These are phyloP conservation scores for Pseudobourletiella spinata DNA, from an alignment of 1,140 invertebrate species.

Conservation along the genomic window DNA sequence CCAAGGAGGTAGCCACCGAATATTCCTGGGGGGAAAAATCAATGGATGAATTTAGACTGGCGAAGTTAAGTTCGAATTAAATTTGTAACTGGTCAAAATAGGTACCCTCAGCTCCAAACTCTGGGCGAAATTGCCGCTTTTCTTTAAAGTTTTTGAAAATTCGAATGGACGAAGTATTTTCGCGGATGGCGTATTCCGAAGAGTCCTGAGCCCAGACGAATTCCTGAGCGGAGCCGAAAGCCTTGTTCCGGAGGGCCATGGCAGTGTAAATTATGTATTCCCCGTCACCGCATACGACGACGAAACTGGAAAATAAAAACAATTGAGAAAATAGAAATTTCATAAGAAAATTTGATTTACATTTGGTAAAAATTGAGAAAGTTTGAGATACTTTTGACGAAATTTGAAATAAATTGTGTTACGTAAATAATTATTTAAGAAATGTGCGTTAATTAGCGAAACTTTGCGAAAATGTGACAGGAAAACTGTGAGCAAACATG, in stretches of 20 bases:
- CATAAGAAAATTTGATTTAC: background rate
- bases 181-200: slow-evolving; percentile 84
- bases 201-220: slow-evolving; percentile 99
- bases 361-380: too few relatives aligned
- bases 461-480: too few relatives aligned
- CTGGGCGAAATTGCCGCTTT: slow-evolving; percentile 86
- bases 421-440: too few relatives aligned
- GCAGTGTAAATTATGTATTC: slow-evolving; percentile 99
- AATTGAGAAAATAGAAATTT: slow-evolving; percentile 38
- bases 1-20: slow-evolving; percentile 92
- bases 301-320: too few relatives aligned
- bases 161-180: slow-evolving; percentile 80
- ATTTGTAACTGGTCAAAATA: too few relatives aligned
- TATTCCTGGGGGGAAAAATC: slow-evolving; percentile 58
- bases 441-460: too few relatives aligned
- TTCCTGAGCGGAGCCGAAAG: slow-evolving; percentile 95
- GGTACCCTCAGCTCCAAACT: slow-evolving; percentile 84
- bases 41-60: too few relatives aligned
- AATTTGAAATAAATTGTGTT: too few relatives aligned
- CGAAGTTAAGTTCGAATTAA: background rate
- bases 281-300: slow-evolving; percentile 98
- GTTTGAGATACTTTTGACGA: too few relatives aligned
- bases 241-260: slow-evolving; percentile 96
- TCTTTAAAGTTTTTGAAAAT: slow-evolving; percentile 99
- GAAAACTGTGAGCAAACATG: too few relatives aligned